Evolutionary conservation across 2,888 invertebrate genomes (phyloP).

Genomic region (Eupithecia vulgata): DNA sequence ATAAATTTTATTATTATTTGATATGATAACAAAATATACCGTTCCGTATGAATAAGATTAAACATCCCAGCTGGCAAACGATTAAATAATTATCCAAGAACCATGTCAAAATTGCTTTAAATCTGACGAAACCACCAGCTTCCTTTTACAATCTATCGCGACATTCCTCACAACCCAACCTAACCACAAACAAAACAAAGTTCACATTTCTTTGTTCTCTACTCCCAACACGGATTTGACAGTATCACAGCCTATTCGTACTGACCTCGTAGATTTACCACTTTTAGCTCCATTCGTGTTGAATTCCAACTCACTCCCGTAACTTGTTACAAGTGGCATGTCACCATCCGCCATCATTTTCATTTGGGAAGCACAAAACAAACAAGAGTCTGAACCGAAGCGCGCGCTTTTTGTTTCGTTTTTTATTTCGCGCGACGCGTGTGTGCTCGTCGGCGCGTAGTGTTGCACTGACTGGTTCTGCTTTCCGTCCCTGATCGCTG

Average conservation of each 20-base stretch:
- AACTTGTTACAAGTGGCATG: conserved; percentile 76
- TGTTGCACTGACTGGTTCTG: conserved; percentile 62
- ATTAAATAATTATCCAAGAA: conserved; percentile 14
- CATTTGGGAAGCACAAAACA: conserved; percentile 44
- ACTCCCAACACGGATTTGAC: conserved; percentile 20
- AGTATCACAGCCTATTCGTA: conserved; percentile 44
- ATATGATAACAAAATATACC: not conserved
- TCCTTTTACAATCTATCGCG: conserved; percentile 38
- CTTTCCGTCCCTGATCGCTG: not conserved
- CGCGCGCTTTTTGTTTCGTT: conserved; percentile 21
- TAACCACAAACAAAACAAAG: conserved; percentile 25
- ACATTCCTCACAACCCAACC: conserved; percentile 22
- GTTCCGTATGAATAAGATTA: not conserved
- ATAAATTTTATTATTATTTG: not conserved
- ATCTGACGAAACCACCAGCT: conserved; percentile 42
- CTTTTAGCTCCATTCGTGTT: conserved; percentile 73
- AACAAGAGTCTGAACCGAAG: conserved; percentile 39
- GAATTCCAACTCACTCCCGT: conserved; percentile 75
- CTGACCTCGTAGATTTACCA: conserved; percentile 74
- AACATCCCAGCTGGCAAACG: not conserved
- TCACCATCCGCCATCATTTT: conserved; percentile 77
- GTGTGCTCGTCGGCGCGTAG: conserved; percentile 52
- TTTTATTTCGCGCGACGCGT: conserved; percentile 45
- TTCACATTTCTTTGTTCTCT: conserved; percentile 19
- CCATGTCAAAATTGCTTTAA: conserved; percentile 35